Base-by-base conservation (phyloP, 2,888 invertebrate species). In the Galerucella nymphaeae region DNA sequence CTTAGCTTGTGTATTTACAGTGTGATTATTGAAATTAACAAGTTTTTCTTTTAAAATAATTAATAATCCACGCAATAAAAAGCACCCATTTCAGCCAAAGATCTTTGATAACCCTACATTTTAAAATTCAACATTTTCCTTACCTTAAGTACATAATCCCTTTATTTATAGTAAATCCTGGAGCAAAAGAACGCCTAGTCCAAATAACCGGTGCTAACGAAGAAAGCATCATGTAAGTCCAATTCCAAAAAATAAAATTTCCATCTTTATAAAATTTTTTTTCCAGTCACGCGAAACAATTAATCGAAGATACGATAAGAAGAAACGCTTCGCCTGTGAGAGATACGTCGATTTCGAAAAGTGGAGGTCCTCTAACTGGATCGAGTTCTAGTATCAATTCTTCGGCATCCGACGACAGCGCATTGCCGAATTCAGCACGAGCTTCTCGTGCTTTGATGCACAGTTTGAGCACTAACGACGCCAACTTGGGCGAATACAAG, bases 191-290 rank as follows among this genome's bases (percentile, higher is more conserved):
- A 89, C 91, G 98, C 83, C 91, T 97, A 81, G 96, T 98, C 82
- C 97, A 97, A 88, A 97, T 98, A 82, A 97, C 97, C 76, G 97
- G 97, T 75, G 95, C 96, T 41, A 94, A 93, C 81, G 96, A 96
- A 88, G 96, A 97, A 84, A 95, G 96, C 87, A 97, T 98, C 76
- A 93, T 93, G 96, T 96, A 87, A 90, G 92, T 89, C 41, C 13
- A 45, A 61, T 13, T 4, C 14, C 1, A 61, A 38, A 63, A 11
- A 64, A 48, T 2, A 64, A 18, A 5, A 20, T 62, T 48, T 1
- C n/a, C 14, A 58, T 66, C 50, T 72, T 63, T 11, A 30, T 48
- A 38, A 10, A 42, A n/a, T 55, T 66, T 74, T 71, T 42, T 74
- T 85, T 86, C 18, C 82, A 96, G 96, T 83, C 93, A 95, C 86